These are phyloP conservation scores for Pollicipes pollicipes DNA, from an alignment of 1,140 invertebrate genomes.

Conservation along the genomic window DNA sequence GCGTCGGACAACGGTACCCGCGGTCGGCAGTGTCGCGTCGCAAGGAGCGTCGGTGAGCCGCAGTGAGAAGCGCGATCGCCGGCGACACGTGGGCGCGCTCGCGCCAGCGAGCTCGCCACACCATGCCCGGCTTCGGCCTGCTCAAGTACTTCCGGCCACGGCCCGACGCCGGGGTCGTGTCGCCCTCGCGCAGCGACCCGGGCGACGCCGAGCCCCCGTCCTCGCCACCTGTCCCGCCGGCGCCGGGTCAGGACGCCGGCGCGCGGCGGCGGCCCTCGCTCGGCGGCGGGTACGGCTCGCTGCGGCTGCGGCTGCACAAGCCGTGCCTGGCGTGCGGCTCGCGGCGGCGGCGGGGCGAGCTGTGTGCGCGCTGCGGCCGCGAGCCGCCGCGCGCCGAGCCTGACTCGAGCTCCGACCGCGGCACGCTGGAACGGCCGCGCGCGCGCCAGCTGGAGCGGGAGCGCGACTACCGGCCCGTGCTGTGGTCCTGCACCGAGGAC, in stretches of 20 bases:
- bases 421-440: background rate
- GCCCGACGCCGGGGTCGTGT: background rate
- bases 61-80: too few relatives aligned
- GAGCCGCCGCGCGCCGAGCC: background rate
- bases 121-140: background rate
- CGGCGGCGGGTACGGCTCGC: background rate
- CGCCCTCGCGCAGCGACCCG: background rate
- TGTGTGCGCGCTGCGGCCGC: background rate
- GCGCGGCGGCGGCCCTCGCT: background rate
- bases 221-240: too few relatives aligned
- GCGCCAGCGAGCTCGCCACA: too few relatives aligned
- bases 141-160: background rate
- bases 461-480: background rate
- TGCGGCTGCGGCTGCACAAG: background rate
- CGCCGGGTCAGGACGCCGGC: background rate
- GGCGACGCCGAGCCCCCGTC: too few relatives aligned
- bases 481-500: background rate
- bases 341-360: too few relatives aligned
- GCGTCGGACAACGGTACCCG: too few relatives aligned
- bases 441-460: background rate
- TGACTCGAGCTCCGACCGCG: background rate
- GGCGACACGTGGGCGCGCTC: too few relatives aligned
- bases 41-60: too few relatives aligned
- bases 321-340: background rate
- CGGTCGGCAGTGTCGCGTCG: too few relatives aligned